Conservation (phyloP, 1,140 invertebrate species). For the Helicoverpa armigera region DNA sequence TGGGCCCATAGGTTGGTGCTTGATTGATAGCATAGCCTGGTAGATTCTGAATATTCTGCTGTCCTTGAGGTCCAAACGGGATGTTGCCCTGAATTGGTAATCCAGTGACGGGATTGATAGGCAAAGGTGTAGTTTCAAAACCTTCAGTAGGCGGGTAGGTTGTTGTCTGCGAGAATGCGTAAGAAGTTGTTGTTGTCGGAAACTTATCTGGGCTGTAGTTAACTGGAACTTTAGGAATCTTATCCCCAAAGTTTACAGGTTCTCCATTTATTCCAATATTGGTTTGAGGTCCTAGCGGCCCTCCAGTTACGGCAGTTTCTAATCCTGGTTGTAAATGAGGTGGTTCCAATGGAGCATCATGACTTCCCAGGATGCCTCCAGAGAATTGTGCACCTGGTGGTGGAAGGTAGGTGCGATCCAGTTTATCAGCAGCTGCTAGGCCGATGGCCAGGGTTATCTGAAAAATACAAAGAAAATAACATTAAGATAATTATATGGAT, state of each 20-base stretch:
- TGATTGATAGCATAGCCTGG: not conserved
- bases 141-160: slow-evolving; percentile 51
- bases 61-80: not conserved
- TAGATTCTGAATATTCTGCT: not conserved
- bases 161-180: slow-evolving; percentile 61
- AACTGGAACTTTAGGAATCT: slow-evolving; percentile 17
- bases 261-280: not conserved
- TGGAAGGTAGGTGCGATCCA: slow-evolving; percentile 72
- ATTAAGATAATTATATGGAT: not conserved
- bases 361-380: slow-evolving; percentile 58
- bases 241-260: slow-evolving; percentile 24
- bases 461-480: slow-evolving; percentile 46
- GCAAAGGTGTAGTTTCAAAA: not conserved
- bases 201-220: slow-evolving; percentile 37
- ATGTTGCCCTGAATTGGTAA: not conserved
- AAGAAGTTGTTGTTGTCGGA: slow-evolving; percentile 57
- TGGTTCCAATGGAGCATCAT: slow-evolving; percentile 63
- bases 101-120: slow-evolving; percentile 33
- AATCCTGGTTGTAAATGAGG: slow-evolving; percentile 50
- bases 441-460: slow-evolving; percentile 60
- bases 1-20: not conserved
- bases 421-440: slow-evolving; percentile 62
- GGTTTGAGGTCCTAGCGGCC: not conserved
- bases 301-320: not conserved
- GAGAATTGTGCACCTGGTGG: slow-evolving; percentile 66